Evolutionary conservation across 2,113 vertebrate species (phyloP), one percentile per base, ranked within the genome.

Genomic region (Microcebus murinus): DNA sequence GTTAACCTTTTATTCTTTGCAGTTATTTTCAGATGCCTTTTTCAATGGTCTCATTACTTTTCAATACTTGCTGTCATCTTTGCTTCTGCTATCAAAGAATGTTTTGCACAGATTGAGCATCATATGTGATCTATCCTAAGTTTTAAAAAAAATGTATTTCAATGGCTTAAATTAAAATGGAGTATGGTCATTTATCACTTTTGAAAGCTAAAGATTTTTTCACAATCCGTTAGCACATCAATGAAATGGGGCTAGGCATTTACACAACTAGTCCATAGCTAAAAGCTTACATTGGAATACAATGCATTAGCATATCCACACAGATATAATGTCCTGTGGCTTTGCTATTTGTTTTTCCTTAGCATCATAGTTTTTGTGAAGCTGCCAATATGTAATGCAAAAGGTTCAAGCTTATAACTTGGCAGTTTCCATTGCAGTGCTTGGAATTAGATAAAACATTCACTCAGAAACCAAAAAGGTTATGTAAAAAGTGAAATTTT

Each of bases 201-300:
- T 88, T 89, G 76, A 97, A 94, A 96, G 85, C 70, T 85, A 81
- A 90, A 77, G 48, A 23, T 52, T 95, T 89, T 84, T 91, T 93
- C 63, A 90, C 70, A 31, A 0, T 87, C 63, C 45, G 87, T 71
- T 52, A 55, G 39, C 81, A 67, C 77, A 88, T 77, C 52, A 48
- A 0, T 50, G 23, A 79, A 34, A 63, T 74, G 65, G 81, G 27
- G 39, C 52, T 65, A 48, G 59, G 25, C n/a, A 36, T 96, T 90
- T 67, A 34, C 45, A 45, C 9, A 42, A 27, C 29, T n/a, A 63
- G 63, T 34, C 74, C 59, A 34, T 4, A 50, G 9, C n/a, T 84
- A 17, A 77, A 34, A 67, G 50, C 39, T 87, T 31, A 39, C 13
- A 45, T 1, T 74, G 27, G 12, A 23, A 9, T 48, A 15, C 29